Evolutionary conservation across 2,797 vertebrate species (phyloP).

Genomic region (Premnoplex brunnescens): DNA sequence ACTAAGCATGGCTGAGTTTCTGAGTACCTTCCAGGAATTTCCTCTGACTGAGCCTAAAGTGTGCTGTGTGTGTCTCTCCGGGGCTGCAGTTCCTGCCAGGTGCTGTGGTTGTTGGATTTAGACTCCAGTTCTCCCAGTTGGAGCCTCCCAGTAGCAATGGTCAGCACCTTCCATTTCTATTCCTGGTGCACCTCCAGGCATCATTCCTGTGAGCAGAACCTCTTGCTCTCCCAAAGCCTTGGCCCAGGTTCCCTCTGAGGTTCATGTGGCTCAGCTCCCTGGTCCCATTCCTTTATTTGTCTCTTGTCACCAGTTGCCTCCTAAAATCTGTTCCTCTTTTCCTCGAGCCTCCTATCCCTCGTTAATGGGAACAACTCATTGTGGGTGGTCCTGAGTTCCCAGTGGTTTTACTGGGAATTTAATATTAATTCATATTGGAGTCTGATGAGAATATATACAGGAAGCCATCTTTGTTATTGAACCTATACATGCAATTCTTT

Average conservation of each 20-base stretch:
- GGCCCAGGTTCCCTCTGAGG: background rate
- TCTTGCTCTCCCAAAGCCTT: accelerated
- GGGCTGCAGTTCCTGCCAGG: background rate
- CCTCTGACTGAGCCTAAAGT: background rate
- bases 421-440: background rate
- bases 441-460: background rate
- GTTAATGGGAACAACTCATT: background rate
- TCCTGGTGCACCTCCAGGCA: background rate
- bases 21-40: background rate
- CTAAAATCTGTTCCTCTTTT: background rate
- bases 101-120: background rate
- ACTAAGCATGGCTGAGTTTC: background rate
- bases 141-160: no score
- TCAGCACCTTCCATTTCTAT: background rate
- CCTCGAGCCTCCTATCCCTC: background rate
- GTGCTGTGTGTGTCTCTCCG: background rate
- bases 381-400: background rate
- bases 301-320: background rate
- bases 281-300: background rate
- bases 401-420: background rate
- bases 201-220: background rate
- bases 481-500: background rate
- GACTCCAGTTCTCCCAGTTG: accelerated
- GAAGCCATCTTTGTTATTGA: background rate
- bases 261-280: background rate